phyloP scores from a whole-genome alignment of 2,113 vertebrate genomes.

The Pseudorectes ferrugineus region DNA sequence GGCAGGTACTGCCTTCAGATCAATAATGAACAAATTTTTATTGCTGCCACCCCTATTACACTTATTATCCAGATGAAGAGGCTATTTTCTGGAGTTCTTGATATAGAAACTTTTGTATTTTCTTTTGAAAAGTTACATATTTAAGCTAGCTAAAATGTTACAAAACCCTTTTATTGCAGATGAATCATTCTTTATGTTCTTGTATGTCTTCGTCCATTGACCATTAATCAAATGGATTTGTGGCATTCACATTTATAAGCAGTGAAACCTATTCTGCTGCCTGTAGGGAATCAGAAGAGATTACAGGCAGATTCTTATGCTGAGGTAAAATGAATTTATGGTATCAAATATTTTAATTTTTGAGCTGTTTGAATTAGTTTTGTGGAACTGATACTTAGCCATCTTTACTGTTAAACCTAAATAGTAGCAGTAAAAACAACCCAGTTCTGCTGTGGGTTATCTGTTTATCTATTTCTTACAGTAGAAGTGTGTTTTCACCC shows the following conservation, averaged over 20 bases:
- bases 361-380: neutral
- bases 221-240: neutral
- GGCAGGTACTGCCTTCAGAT: neutral
- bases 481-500: neutral
- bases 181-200: neutral
- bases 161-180: neutral
- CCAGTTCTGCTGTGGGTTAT: neutral
- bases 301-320: neutral
- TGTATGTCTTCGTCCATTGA: neutral
- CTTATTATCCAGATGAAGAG: neutral
- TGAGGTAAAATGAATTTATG: neutral
- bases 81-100: neutral
- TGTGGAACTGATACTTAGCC: neutral
- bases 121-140: neutral
- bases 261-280: neutral
- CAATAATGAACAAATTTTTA: neutral
- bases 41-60: neutral
- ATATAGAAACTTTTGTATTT: neutral
- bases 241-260: neutral
- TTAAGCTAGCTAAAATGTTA: neutral
- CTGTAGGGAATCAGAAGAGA: neutral
- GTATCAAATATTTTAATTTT: neutral
- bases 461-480: neutral
- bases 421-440: neutral
- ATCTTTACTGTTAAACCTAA: neutral